These are phyloP conservation scores for Zosterops borbonicus DNA, from an alignment of 2,113 vertebrate genomes.

Conservation along the genomic window DNA sequence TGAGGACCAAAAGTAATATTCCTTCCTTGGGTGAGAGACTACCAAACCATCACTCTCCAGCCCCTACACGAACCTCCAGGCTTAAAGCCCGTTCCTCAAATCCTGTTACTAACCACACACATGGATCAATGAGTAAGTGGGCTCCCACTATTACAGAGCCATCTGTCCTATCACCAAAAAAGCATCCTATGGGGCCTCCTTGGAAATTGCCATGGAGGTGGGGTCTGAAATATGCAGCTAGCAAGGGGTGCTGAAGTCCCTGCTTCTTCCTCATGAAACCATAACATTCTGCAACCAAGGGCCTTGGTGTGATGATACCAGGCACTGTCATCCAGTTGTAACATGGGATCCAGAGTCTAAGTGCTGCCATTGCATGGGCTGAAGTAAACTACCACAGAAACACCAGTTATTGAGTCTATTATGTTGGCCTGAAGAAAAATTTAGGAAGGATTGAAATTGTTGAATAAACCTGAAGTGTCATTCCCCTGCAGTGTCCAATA, in stretches of 20 bases:
- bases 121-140: background rate
- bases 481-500: background rate
- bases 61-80: background rate
- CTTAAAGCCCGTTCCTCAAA: background rate
- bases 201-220: background rate
- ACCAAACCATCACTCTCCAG: background rate
- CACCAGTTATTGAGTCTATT: background rate
- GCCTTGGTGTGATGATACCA: rapidly evolving
- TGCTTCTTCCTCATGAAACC: background rate
- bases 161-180: background rate
- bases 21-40: background rate
- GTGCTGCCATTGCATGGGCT: background rate
- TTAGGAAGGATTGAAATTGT: background rate
- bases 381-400: background rate
- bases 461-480: background rate
- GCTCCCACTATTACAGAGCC: background rate
- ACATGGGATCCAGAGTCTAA: background rate
- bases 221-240: background rate
- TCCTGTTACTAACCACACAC: rapidly evolving
- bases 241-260: background rate
- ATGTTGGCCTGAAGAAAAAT: background rate
- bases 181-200: background rate
- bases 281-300: background rate
- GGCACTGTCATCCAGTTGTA: background rate
- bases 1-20: background rate